Base-by-base conservation (phyloP, 2,888 invertebrate species). In the Apeira syringaria region DNA sequence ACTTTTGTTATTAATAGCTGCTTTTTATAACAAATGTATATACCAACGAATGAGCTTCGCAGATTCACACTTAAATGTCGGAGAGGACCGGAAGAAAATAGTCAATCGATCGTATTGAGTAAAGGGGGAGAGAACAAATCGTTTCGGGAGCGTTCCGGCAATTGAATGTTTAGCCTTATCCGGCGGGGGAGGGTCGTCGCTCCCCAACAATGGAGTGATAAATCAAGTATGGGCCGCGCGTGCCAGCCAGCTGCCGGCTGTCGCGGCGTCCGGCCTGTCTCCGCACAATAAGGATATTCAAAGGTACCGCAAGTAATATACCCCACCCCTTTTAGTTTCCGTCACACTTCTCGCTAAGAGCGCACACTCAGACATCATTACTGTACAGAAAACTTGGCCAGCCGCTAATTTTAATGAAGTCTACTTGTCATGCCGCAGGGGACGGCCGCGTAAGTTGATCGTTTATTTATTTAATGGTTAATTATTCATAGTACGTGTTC, bases 151-250 rank as follows among this genome's bases (percentile, higher is more conserved):
- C 79, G 77, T 81, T 78, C 84, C 81, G 81, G 79, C 81, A 81
- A 86, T 87, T 83, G 84, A 86, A 86, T 85, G 81, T 87, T 87
- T 85, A 82, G 81, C 78, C 73, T 82, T 83, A 85, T 85, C 85
- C 85, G 84, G 77, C 66, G 71, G 72, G 82, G 80, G 83, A 76
- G 80, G 80, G 76, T 79, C 77, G 80, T 68, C 76, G 78, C 74
- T 76, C 74, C 74, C 72, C 73, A 81, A 88, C 87, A 88, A 88
- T 88, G 81, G 84, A 85, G 81, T 81, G 81, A 87, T 88, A 88
- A 88, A 88, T 88, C 88, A 87, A 80, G 88, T 83, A 85, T 86
- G 87, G 80, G 76, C 64, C 75, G 81, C 87, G 85, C 83, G 85
- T 86, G 84, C 85, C 77, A 63, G 69, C 52, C 51, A 61, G 61